Evolutionary conservation across 2,797 vertebrate genomes (phyloP).

Genomic region (Trachops cirrhosus): DNA sequence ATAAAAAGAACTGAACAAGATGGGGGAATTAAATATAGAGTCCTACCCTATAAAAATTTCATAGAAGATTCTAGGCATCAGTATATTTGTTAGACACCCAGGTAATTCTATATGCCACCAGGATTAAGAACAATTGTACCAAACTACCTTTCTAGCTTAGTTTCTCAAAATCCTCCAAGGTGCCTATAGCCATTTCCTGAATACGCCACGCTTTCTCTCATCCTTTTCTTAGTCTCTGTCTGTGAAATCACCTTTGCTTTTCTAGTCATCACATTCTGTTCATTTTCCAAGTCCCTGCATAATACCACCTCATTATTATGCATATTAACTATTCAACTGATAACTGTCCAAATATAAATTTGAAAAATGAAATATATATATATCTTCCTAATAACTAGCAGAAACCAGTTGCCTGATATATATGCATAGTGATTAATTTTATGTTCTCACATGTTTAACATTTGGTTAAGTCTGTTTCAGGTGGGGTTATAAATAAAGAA

Average conservation of each 20-base stretch:
- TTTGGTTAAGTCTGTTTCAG: not conserved
- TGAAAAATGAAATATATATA: not conserved
- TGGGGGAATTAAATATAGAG: constrained; percentile 85
- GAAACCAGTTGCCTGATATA: not conserved
- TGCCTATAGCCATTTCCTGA: not conserved
- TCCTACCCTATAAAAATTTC: not conserved
- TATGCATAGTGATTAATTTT: not conserved
- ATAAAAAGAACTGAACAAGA: constrained; percentile 87
- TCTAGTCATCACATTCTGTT: not conserved
- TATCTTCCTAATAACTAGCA: not conserved
- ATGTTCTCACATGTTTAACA: not conserved
- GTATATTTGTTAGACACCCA: not conserved
- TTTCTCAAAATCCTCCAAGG: not conserved
- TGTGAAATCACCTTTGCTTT: not conserved
- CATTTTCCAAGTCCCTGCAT: not conserved
- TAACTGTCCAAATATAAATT: not conserved
- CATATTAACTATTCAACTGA: not conserved
- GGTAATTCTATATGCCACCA: not conserved
- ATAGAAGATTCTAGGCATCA: not conserved
- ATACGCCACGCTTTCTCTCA: not conserved
- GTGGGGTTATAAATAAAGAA: not conserved
- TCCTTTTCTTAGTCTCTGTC: not conserved
- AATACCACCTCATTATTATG: not conserved
- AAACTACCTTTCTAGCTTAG: not conserved
- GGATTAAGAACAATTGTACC: not conserved